phyloP scores from a whole-genome alignment of 2,113 vertebrate genomes.

The Dasyprocta punctata region DNA sequence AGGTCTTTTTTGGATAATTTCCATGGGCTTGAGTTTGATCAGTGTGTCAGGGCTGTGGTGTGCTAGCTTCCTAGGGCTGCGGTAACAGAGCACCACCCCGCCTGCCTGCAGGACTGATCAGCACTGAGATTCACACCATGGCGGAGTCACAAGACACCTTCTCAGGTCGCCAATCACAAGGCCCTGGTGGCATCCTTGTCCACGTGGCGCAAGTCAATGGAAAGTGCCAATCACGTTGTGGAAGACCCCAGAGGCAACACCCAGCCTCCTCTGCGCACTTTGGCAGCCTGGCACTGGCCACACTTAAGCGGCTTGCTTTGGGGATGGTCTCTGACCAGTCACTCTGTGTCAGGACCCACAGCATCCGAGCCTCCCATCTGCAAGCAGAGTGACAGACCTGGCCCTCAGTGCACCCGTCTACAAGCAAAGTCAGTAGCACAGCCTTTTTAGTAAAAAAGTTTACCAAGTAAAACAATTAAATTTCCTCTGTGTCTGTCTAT shows the following conservation, averaged over 20 bases:
- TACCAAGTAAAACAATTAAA: not conserved
- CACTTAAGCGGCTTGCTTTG: not conserved
- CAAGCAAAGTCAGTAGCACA: not conserved
- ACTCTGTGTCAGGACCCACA: not conserved
- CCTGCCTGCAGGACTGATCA: not conserved
- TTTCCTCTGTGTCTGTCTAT: not conserved
- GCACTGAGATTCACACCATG: not conserved
- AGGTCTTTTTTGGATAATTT: not conserved
- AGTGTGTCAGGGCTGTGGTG: no score
- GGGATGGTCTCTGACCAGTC: not conserved
- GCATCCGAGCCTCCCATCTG: not conserved
- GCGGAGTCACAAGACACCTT: not conserved
- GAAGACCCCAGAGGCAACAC: not conserved
- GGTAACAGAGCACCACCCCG: not conserved
- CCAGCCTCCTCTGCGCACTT: no score
- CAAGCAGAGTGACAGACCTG: not conserved
- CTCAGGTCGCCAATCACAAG: not conserved
- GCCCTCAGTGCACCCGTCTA: not conserved
- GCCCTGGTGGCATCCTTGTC: not conserved
- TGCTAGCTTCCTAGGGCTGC: not conserved
- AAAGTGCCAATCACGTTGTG: not conserved
- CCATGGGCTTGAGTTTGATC: not conserved
- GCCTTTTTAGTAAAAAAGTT: not conserved
- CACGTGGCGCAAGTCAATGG: not conserved
- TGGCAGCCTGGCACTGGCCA: not conserved